Evolutionary conservation across 2,797 vertebrate species (phyloP).

Genomic region (Brachymystax lenok): DNA sequence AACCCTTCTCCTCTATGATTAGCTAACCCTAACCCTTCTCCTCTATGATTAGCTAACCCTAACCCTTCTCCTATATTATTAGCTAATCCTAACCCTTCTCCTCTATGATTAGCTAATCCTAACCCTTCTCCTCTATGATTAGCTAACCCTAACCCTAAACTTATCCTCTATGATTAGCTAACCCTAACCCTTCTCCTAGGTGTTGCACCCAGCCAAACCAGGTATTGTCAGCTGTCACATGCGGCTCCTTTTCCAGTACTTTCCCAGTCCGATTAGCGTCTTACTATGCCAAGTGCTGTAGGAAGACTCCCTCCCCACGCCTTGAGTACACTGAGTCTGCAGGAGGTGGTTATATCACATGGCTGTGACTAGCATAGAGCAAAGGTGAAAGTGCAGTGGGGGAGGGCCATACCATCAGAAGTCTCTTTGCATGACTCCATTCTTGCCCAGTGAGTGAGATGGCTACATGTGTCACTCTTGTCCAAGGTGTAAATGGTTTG

Average conservation of each 20-base stretch:
- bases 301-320: conserved; percentile 62
- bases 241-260: neutral
- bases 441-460: neutral
- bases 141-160: too few species aligned
- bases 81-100: too few species aligned
- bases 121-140: too few species aligned
- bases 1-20: too few species aligned
- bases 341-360: conserved; percentile 22
- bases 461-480: neutral
- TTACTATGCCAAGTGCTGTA: neutral
- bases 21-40: too few species aligned
- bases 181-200: neutral
- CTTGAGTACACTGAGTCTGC: conserved; percentile 68
- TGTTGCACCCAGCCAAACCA: neutral
- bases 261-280: neutral
- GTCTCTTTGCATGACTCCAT: neutral
- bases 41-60: too few species aligned
- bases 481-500: neutral
- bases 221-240: neutral
- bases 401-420: neutral
- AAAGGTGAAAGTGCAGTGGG: neutral
- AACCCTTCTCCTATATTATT: too few species aligned
- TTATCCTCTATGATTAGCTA: too few species aligned
- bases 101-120: too few species aligned
- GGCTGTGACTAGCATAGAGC: neutral